Evolutionary conservation across 1,140 invertebrate genomes (phyloP).

Genomic region (Saccostrea glomerata): DNA sequence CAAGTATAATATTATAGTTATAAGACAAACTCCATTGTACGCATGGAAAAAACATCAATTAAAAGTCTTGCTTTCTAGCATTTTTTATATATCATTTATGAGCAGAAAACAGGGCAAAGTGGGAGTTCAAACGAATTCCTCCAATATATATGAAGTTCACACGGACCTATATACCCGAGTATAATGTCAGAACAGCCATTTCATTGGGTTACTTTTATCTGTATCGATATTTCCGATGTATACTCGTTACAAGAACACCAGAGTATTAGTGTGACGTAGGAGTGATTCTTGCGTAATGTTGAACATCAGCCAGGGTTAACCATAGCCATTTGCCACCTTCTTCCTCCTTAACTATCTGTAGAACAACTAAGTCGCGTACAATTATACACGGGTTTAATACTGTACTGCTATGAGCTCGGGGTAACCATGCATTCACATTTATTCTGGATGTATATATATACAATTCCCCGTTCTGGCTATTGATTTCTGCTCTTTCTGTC

Average conservation of each 20-base stretch:
- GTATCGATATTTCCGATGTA: background rate
- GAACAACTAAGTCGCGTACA: background rate
- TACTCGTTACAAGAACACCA: background rate
- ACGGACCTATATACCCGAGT: background rate
- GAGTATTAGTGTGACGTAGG: constrained; percentile 13
- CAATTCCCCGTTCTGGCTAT: background rate
- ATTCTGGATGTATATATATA: background rate
- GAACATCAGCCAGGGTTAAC: constrained; percentile 1
- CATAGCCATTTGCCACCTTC: background rate
- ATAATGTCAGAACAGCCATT: background rate
- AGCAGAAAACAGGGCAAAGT: background rate
- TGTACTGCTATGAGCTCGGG: background rate
- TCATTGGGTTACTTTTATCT: constrained; percentile 20
- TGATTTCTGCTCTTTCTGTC: constrained; percentile 5
- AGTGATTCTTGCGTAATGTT: background rate
- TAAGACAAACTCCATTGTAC: too few relatives aligned
- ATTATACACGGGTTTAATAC: background rate
- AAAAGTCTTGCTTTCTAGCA: too few relatives aligned
- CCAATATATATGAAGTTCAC: background rate
- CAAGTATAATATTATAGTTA: too few relatives aligned
- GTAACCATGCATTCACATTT: constrained; percentile 1
- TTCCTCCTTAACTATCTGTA: background rate
- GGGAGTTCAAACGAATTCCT: background rate
- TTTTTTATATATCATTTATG: background rate
- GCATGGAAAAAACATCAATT: too few relatives aligned